Evolutionary conservation across 2,113 vertebrate species (phyloP), one percentile per base, ranked within the genome.

Genomic region (Excalfactoria chinensis): DNA sequence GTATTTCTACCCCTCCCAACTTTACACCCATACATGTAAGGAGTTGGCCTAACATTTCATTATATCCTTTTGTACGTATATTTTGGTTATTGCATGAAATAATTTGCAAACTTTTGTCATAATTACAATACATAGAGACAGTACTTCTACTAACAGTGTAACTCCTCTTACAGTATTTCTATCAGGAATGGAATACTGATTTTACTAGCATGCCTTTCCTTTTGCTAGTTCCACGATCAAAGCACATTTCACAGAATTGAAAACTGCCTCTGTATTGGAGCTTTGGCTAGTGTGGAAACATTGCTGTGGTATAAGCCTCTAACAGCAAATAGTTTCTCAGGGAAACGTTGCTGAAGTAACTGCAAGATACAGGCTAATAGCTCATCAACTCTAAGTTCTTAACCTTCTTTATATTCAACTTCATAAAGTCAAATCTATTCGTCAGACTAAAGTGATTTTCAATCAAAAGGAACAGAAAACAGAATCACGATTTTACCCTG

Each of bases 401-500:
- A 92, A 41, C 58, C 53, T 94, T 86, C 73, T 84, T 86, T 71
- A 91, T 64, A 80, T 25, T 86, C 64, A 67, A 41, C 82, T 84
- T 81, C 91, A 28, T 90, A 94, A 72, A 96, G 81, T 85, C 74
- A 89, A 92, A 95, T 93, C 90, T 89, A 90, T 81, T 87, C 95
- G 94, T 95, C 94, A 95, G 78, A 75, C 40, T 79, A 88, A 95
- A 96, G 70, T 66, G 73, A 68, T 88, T 93, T 91, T 93, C 76
- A 90, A 37, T 81, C 85, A 93, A 91, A 53, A 72, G 23, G n/a
- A 92, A 88, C 88, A 77, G 94, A 92, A 94, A 93, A 78, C 44
- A 7, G 6, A 87, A 90, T 81, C 94, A 96, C 49, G 37, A 99
- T 98, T 98, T 98, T 98, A 96, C 97, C 96, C 32, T 97, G 88